Evolutionary conservation across 1,140 invertebrate species (phyloP), one percentile per base, ranked within the genome.

Genomic region (Orius insidiosus): DNA sequence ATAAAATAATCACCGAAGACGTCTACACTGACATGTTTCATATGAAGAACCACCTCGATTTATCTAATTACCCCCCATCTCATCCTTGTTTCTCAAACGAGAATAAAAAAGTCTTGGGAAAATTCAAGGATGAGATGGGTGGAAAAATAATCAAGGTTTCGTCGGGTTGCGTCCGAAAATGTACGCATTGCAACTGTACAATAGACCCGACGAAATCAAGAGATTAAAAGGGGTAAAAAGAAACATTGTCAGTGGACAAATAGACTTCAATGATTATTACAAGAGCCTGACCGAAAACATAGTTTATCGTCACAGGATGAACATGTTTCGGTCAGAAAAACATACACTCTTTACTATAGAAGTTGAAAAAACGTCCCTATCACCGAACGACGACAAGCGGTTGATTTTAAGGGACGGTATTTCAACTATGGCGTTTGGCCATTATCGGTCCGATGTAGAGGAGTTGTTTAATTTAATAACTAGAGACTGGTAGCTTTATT

Each of bases 71-170:
- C 38, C 47, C 52, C 8, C 33, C 5, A 31, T 40, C 49, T 48
- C 49, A 52, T 47, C 31, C 36, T 24, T 39, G 38, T 13, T 52
- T 45, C 33, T 45, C 34, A n/a, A 13, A 41, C 14, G 18, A 31
- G 8, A 53, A 53, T 39, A 68, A 67, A 54, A n/a, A 70, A 71
- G 59, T 65, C 3, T 14, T 65, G 2, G 65, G 67, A 4, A 60
- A 65, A 55, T 62, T 69, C 52, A 71, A 68, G 56, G 65, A 68
- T 58, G 67, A 71, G 55, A 55, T 55, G 16, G 58, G 56, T 49
- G 61, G 61, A 5, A 47, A 46, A 45, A 54, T 60, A 33, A 58
- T 68, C 36, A 50, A 36, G 7, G 61, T 52, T 69, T 61, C 58
- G 46, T 64, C 34, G 62, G 61, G 7, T 46, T 67, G 39, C 49